A percentile compares a stretch with the other conserved stretches of the same genome.
Evolutionary conservation across 2,113 vertebrate genomes (phyloP).

Genomic region (Tringa solitaria): DNA sequence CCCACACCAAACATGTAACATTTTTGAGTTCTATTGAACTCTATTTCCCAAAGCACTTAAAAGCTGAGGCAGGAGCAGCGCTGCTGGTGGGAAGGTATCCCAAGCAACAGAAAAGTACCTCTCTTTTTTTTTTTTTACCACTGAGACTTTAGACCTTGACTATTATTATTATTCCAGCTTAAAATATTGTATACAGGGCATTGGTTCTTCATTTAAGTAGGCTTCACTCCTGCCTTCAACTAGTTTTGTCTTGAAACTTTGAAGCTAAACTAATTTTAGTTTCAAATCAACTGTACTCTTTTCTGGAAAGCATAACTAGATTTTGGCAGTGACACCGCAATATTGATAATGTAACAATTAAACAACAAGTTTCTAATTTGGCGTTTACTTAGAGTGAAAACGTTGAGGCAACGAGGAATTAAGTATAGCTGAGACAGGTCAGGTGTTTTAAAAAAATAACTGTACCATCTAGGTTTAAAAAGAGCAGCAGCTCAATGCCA

Average conservation of each 20-base stretch:
- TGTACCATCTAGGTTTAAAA: background rate
- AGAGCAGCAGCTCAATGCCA: constrained; percentile 3
- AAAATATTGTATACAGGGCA: background rate
- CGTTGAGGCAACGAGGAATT: background rate
- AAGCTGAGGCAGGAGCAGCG: background rate
- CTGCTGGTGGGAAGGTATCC: background rate
- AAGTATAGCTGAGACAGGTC: background rate
- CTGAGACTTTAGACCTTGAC: background rate
- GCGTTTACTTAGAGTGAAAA: background rate
- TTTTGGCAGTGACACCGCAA: background rate
- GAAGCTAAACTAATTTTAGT: background rate
- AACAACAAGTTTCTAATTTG: background rate
- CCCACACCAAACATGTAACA: fast-evolving
- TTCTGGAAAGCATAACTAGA: background rate
- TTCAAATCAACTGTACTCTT: background rate
- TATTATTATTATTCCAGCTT: background rate
- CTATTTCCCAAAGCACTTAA: background rate
- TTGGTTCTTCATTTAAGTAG: background rate
- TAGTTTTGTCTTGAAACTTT: background rate
- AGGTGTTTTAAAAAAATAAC: background rate
- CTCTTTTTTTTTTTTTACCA: background rate
- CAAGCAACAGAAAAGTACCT: background rate
- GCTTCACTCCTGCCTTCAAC: background rate
- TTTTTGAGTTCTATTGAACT: background rate
- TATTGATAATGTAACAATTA: background rate